Percentiles rank a stretch among this genome's conserved stretches.
Evolutionary conservation across 2,888 invertebrate genomes (phyloP).

Genomic region (Drosophila seclusa): DNA sequence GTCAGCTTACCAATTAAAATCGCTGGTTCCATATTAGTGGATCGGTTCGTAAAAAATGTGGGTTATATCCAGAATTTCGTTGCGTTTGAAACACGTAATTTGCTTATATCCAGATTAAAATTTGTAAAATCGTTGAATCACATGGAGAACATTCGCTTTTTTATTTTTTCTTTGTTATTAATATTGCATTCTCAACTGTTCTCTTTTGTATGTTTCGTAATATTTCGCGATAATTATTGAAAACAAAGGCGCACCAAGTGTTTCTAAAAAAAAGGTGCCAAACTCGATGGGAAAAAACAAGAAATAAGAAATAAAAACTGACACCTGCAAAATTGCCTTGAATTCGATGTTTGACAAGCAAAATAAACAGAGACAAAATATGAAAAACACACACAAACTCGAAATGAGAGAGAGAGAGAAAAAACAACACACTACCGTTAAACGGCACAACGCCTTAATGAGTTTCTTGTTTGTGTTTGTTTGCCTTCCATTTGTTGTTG

Average conservation of each 20-base stretch:
- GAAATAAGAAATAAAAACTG: conserved; percentile 26
- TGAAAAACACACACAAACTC: conserved; percentile 38
- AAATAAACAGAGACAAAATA: conserved; percentile 47
- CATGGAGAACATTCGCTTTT: conserved; percentile 36
- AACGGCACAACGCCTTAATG: conserved; percentile 61
- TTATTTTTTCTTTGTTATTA: conserved; percentile 9
- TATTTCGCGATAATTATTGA: conserved; percentile 54
- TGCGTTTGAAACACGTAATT: conserved; percentile 35
- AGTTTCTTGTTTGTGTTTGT: conserved; percentile 61
- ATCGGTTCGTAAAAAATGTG: conserved; percentile 17
- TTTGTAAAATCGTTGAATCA: conserved; percentile 57
- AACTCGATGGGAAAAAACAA: conserved; percentile 34
- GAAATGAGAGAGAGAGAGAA: conserved; percentile 7
- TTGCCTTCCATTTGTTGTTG: conserved; percentile 57
- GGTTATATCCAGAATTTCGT: conserved; percentile 49
- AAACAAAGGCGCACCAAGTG: conserved; percentile 52
- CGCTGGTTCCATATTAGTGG: conserved; percentile 67
- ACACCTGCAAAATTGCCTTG: conserved; percentile 61
- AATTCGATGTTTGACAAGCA: conserved; percentile 35
- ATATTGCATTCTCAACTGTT: conserved; percentile 38
- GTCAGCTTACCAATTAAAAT: conserved; percentile 74
- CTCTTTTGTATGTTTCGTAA: conserved; percentile 39
- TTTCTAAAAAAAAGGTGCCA: conserved; percentile 38
- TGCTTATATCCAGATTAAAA: conserved; percentile 14
- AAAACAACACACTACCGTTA: conserved; percentile 65